Percentiles rank a stretch among this genome's conserved stretches.
These are phyloP conservation scores for Nycteola revayana DNA, from an alignment of 2,888 invertebrate genomes.

Conservation along the genomic window DNA sequence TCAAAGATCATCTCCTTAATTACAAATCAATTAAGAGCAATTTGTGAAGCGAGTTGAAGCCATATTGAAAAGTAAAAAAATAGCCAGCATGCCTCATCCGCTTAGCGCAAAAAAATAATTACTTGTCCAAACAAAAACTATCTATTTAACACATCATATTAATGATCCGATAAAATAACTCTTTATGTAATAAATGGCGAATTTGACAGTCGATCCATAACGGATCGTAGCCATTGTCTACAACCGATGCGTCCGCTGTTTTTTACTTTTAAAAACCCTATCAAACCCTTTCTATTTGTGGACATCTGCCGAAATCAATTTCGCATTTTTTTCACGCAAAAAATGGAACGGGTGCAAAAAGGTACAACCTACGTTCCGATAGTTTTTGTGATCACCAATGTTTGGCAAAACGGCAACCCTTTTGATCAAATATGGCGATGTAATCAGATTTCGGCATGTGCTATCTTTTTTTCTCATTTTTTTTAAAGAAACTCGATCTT, in stretches of 20 bases:
- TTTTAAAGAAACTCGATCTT: conserved; percentile 74
- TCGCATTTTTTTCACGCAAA: conserved; percentile 71
- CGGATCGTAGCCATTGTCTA: conserved; percentile 67
- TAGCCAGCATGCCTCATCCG: conserved; percentile 34
- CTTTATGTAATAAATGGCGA: conserved; percentile 64
- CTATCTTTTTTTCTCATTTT: conserved; percentile 59
- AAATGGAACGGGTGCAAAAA: conserved; percentile 71
- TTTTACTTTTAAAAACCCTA: conserved; percentile 56
- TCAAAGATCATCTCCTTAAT: too few species aligned
- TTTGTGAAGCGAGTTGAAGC: too few species aligned
- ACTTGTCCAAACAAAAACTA: conserved; percentile 28
- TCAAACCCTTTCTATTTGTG: conserved; percentile 77
- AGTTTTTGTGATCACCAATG: conserved; percentile 63
- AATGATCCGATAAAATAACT: conserved; percentile 47
- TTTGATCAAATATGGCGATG: conserved; percentile 68
- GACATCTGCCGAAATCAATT: conserved; percentile 81
- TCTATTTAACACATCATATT: conserved; percentile 45
- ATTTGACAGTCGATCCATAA: conserved; percentile 70
- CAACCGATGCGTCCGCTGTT: conserved; percentile 58
- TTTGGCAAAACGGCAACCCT: conserved; percentile 74
- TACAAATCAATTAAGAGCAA: too few species aligned
- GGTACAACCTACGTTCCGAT: conserved; percentile 42
- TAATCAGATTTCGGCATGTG: conserved; percentile 82
- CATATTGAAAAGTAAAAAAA: conserved; percentile 2
- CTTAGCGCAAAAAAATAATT: conserved; percentile 28